Base-by-base conservation (phyloP, 2,888 invertebrate genomes). In the Leptinotarsa tumamoca region DNA sequence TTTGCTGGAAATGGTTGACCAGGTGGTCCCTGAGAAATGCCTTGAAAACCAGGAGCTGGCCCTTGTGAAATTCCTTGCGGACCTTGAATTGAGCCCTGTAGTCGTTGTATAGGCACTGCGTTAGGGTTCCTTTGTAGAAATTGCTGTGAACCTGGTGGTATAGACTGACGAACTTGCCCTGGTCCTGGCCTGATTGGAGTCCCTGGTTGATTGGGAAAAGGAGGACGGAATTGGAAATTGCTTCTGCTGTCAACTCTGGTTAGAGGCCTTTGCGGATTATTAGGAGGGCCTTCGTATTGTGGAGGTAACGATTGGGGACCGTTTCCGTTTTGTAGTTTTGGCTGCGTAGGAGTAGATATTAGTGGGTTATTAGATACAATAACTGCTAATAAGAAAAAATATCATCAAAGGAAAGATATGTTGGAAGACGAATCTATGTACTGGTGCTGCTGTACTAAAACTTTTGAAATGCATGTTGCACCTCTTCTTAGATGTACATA, bases 231-330 rank as follows among this genome's bases (percentile, higher is more conserved):
- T 21, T 81, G 83, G 68, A 90, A 82, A 72, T 82, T 82, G 69
- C 80, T 82, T 77, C 90, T 88, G 83, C 90, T 91, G 82, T 91
- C 91, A 68, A 88, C 84, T 70, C 89, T 84, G 23, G 87, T 86
- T 77, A 90, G 73, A 51, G 86, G 88, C 4, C 90, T 89, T 68
- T 85, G 81, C 27, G 80, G 69, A 50, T 73, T 76, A 10, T 21
- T 49, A 14, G 54, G 61, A 21, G 72, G 72, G 4, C 56, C 50
- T 52, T 61, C 69, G 27, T 66, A 33, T 66, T 54, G 56, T 33
- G 69, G 68, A 51, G 68, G 74, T 17, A 76, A 74, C 14, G 75
- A 58, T 23, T 73, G 77, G 15, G 75, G 54, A 52, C 68, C 77
- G 78, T 72, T 76, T 56, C 72, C 77, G 76, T 74, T 75, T 56